These are phyloP conservation scores for Aphodius granarius DNA, from an alignment of 2,888 invertebrate species.

Conservation along the genomic window DNA sequence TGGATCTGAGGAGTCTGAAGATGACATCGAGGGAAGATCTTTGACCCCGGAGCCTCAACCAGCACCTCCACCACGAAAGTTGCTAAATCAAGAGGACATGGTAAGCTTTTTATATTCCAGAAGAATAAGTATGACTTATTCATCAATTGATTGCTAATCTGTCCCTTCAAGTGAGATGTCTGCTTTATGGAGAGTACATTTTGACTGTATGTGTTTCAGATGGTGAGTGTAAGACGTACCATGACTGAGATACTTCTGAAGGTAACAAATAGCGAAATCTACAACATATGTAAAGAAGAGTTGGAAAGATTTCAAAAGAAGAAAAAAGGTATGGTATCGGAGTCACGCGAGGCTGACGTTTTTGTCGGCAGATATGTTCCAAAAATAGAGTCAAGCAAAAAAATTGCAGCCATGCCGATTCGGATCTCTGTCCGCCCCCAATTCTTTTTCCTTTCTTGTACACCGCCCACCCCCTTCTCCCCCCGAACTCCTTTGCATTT, in stretches of 20 bases:
- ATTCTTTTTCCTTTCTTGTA: not conserved
- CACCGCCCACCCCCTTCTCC: not conserved
- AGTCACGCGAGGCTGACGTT: not conserved
- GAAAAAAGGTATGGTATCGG: constrained; percentile 73
- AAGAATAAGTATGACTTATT: too few species aligned
- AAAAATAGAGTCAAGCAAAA: not conserved
- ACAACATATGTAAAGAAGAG: constrained; percentile 82
- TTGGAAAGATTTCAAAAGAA: constrained; percentile 70
- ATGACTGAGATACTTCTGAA: constrained; percentile 93
- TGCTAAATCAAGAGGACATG: constrained; percentile 58
- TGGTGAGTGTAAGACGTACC: constrained; percentile 83
- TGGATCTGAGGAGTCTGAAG: constrained; percentile 57
- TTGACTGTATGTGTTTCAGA: constrained; percentile 69
- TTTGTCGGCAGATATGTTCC: not conserved
- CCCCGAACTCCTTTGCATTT: too few species aligned
- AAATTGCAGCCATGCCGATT: not conserved
- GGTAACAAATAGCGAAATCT: constrained; percentile 90
- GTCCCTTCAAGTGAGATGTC: too few species aligned
- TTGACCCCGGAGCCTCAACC: constrained; percentile 37
- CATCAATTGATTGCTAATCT: too few species aligned
- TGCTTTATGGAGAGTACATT: not conserved
- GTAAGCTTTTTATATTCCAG: too few species aligned
- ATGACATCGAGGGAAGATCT: constrained; percentile 52
- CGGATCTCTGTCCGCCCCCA: not conserved
- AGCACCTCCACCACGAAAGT: not conserved